Conservation (phyloP, 2,888 invertebrate species). For the Drepanosiphum platanoidis region DNA sequence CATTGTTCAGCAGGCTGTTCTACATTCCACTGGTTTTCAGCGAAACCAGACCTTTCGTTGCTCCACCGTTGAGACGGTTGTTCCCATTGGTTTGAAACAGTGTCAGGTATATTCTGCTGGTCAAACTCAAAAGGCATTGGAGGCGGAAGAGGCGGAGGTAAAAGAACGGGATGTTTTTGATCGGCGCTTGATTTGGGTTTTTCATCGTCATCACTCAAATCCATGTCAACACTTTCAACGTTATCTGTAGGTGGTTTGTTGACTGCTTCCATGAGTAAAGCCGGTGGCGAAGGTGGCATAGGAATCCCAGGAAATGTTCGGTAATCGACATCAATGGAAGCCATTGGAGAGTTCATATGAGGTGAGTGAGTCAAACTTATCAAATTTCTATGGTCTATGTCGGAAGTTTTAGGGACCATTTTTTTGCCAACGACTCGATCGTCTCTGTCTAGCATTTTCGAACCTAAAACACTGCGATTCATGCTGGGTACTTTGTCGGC, state of each 20-base stretch:
- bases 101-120: constrained; percentile 25
- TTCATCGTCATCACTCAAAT: constrained; percentile 82
- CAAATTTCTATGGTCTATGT: constrained; percentile 75
- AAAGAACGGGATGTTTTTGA: constrained; percentile 22
- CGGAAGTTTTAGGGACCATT: constrained; percentile 16
- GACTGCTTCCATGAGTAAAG: constrained; percentile 46
- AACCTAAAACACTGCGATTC: not conserved
- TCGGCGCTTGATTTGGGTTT: constrained; percentile 43
- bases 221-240: constrained; percentile 86
- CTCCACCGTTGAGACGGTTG: constrained; percentile 29
- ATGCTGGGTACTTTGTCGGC: not conserved
- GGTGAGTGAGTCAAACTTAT: constrained; percentile 82
- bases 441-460: constrained; percentile 45
- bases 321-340: constrained; percentile 63
- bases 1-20: constrained; percentile 46
- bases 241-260: constrained; percentile 70
- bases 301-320: constrained; percentile 61
- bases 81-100: constrained; percentile 21
- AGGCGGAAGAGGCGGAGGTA: constrained; percentile 55
- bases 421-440: constrained; percentile 28
- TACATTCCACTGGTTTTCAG: constrained; percentile 43
- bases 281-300: constrained; percentile 57
- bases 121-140: constrained; percentile 46
- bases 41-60: constrained; percentile 30
- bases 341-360: constrained; percentile 58